These are phyloP conservation scores for Zootoca vivipara DNA, from an alignment of 2,113 vertebrate species.

Conservation along the genomic window DNA sequence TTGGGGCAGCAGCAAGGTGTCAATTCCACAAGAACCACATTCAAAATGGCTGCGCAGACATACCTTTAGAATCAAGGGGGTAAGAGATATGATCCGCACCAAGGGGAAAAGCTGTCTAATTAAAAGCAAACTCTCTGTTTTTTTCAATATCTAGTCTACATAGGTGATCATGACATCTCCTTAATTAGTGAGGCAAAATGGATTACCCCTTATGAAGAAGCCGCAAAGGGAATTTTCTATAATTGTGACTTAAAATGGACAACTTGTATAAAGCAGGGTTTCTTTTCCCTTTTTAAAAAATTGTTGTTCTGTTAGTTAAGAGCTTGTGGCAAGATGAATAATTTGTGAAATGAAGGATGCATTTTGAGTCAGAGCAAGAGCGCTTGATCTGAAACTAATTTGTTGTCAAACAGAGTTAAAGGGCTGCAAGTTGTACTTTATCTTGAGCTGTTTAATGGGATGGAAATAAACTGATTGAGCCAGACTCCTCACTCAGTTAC, in stretches of 20 bases:
- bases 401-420: constrained; percentile 71
- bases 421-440: constrained; percentile 33
- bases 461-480: neutral
- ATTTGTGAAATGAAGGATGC: constrained; percentile 69
- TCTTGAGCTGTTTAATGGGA: neutral
- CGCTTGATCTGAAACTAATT: constrained; percentile 76
- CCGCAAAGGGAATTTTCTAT: constrained; percentile 67
- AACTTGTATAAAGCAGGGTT: constrained; percentile 54
- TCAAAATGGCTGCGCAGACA: neutral
- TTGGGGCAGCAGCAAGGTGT: neutral
- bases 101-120: neutral
- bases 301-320: constrained; percentile 37
- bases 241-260: constrained; percentile 46
- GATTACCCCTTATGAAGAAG: constrained; percentile 33
- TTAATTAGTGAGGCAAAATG: neutral
- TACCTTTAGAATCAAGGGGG: neutral
- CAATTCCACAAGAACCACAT: neutral
- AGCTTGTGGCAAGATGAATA: constrained; percentile 67
- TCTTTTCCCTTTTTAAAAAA: constrained; percentile 47
- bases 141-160: neutral
- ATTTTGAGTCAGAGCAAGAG: constrained; percentile 67
- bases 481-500: neutral
- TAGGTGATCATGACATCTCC: constrained; percentile 3
- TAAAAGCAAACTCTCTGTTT: neutral
- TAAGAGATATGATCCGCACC: neutral